Evolutionary conservation across 2,888 invertebrate genomes (phyloP), one percentile per base, ranked within the genome.

Genomic region (Acrobasis suavella): DNA sequence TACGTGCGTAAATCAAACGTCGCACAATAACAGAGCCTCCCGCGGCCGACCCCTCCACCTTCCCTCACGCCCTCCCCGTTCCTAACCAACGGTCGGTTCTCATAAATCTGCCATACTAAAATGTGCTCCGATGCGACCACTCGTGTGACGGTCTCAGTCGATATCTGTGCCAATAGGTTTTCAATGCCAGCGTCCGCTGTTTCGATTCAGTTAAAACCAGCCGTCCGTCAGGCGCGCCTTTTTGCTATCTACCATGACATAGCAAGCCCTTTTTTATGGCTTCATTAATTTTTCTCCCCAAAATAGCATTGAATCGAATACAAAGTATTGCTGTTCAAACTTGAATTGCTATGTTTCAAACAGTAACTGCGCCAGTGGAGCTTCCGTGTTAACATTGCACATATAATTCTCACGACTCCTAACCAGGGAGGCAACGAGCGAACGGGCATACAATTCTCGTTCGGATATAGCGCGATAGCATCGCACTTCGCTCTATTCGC

Each of bases 1-100:
- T 88, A 82, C 87, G 87, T 91, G 89, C 90, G 91, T 91, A 91
- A 91, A 91, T 91, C 91, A 91, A 91, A 89, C 88, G 89, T 88
- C 88, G 88, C 82, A 91, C 90, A 91, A 91, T 91, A 91, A 89
- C 90, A 87, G 85, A 77, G 76, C 85, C 89, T 81, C 86, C 87
- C 86, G 81, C 80, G 74, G 73, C 72, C 81, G 73, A 82, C 78
- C 83, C 76, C 71, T 73, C 80, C 80, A 80, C 78, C 76, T 77
- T 77, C 80, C 82, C 76, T 74, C 77, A 75, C 72, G 76, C 82
- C 82, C 82, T 79, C 83, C 83, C 84, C 77, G 73, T 75, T 76
- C 74, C 78, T 81, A 83, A 84, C 82, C 81, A 81, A 76, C 82
- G 83, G 82, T 81, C 80, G 81, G 84, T 79, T 75, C 83, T 85